A percentile compares a stretch with the other conserved stretches of the same genome.
Evolutionary conservation across 2,113 vertebrate genomes (phyloP).

Genomic region (Rissa tridactyla): DNA sequence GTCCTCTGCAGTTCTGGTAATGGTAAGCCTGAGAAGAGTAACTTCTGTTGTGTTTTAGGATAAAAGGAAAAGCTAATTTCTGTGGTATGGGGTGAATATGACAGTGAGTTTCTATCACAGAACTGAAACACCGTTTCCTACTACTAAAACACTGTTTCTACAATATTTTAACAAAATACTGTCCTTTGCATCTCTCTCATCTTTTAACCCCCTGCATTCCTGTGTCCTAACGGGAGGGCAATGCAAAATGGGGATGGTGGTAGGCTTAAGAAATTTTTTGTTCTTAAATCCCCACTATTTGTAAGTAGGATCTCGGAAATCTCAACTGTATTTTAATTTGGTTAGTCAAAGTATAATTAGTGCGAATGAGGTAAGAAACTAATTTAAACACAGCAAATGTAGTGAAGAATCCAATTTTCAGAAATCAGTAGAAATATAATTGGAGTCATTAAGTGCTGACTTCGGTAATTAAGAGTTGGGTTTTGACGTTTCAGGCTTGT

Average conservation of each 20-base stretch:
- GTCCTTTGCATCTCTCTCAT: background rate
- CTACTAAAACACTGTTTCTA: background rate
- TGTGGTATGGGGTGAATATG: accelerated
- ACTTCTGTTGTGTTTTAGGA: background rate
- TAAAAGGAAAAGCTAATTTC: background rate
- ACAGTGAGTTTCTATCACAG: background rate
- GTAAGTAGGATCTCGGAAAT: background rate
- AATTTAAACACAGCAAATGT: constrained; percentile 50
- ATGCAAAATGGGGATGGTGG: background rate
- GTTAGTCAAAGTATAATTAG: constrained; percentile 52
- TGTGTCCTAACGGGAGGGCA: background rate
- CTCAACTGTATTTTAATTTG: constrained; percentile 35
- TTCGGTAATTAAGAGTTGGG: constrained; percentile 14
- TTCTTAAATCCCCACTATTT: background rate
- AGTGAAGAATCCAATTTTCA: constrained; percentile 62
- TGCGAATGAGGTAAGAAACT: background rate
- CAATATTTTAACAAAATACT: background rate
- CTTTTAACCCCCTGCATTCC: background rate
- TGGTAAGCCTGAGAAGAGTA: background rate
- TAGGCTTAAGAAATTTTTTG: background rate
- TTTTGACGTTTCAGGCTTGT: constrained; percentile 22
- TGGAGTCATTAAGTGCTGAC: constrained; percentile 56
- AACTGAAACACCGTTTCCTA: background rate
- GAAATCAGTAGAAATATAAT: constrained; percentile 60
- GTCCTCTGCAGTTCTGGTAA: background rate